Conservation (phyloP, 2,888 invertebrate species). For the Lingula anatina region DNA sequence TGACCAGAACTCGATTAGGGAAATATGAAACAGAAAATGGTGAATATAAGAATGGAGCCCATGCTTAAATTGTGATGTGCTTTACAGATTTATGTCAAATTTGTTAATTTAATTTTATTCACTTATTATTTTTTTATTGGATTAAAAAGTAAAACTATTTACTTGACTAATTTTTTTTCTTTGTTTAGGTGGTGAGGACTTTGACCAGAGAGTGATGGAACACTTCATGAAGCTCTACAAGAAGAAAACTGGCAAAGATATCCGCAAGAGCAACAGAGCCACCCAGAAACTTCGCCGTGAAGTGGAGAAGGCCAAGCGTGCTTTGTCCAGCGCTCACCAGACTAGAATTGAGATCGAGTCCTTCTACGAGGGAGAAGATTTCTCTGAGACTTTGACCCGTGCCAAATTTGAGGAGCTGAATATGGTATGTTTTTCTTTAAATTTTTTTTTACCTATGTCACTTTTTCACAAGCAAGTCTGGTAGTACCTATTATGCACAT, state of each 20-base stretch:
- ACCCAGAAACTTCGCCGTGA: slow-evolving; percentile 94
- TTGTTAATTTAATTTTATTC: no score
- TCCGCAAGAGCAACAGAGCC: slow-evolving; percentile 86
- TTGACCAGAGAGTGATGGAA: slow-evolving; percentile 97
- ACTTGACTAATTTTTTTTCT: background rate
- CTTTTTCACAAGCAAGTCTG: slow-evolving; percentile 7
- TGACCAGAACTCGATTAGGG: no score
- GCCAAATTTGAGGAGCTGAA: slow-evolving; percentile 99
- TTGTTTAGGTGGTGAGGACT: slow-evolving; percentile 83
- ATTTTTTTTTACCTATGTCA: no score
- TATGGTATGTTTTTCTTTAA: slow-evolving; percentile 73
- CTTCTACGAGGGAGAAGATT: slow-evolving; percentile 96
- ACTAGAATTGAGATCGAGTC: slow-evolving; percentile 98
- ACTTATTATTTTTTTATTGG: no score
- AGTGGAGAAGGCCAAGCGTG: slow-evolving; percentile 95
- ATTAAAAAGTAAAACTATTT: background rate
- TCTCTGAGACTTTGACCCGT: slow-evolving; percentile 94
- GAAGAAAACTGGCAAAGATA: slow-evolving; percentile 97
- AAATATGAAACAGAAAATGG: no score
- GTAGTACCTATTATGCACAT: no score
- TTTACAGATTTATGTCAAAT: no score
- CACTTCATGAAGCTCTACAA: slow-evolving; percentile 98
- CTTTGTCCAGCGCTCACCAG: slow-evolving; percentile 89
- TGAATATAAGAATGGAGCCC: no score
- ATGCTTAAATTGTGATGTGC: no score